A percentile compares a stretch with the other conserved stretches of the same genome.
Evolutionary conservation across 1,140 invertebrate species (phyloP).

Genomic region (Drosophila grimshawi): DNA sequence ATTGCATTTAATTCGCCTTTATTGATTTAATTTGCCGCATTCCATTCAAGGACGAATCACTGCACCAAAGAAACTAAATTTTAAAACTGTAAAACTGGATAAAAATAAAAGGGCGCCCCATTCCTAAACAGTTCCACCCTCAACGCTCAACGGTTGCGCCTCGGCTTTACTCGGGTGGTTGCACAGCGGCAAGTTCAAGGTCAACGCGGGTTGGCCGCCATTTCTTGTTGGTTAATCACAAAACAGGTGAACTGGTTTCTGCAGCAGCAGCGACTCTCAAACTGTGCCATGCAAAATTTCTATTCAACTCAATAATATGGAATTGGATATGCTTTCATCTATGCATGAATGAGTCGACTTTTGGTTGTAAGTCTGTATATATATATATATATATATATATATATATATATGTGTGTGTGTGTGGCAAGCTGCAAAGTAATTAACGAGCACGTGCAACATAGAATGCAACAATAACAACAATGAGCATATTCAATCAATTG

Average conservation of each 20-base stretch:
- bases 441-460: slow-evolving; percentile 67
- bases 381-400: too few species aligned
- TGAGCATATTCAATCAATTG: slow-evolving; percentile 21
- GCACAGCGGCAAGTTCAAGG: slow-evolving; percentile 64
- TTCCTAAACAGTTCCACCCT: background rate
- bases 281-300: background rate
- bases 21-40: slow-evolving; percentile 70
- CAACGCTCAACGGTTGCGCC: slow-evolving; percentile 18
- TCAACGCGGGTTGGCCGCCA: slow-evolving; percentile 20
- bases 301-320: slow-evolving; percentile 43
- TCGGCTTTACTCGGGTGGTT: slow-evolving; percentile 11
- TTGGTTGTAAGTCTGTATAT: too few species aligned
- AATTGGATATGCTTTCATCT: slow-evolving; percentile 47
- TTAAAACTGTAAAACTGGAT: slow-evolving; percentile 8
- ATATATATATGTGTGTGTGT: background rate
- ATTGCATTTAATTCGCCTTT: slow-evolving; percentile 57
- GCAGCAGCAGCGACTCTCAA: background rate
- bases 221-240: slow-evolving; percentile 37
- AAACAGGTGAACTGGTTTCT: slow-evolving; percentile 37
- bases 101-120: background rate
- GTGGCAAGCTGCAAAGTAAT: slow-evolving; percentile 44
- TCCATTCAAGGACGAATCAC: slow-evolving; percentile 22
- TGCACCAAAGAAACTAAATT: background rate
- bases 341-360: slow-evolving; percentile 13
- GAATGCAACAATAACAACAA: slow-evolving; percentile 28